A percentile compares a stretch with the other conserved stretches of the same genome.
Conservation (phyloP, 2,113 vertebrate genomes). For the Rhizomys pruinosus region DNA sequence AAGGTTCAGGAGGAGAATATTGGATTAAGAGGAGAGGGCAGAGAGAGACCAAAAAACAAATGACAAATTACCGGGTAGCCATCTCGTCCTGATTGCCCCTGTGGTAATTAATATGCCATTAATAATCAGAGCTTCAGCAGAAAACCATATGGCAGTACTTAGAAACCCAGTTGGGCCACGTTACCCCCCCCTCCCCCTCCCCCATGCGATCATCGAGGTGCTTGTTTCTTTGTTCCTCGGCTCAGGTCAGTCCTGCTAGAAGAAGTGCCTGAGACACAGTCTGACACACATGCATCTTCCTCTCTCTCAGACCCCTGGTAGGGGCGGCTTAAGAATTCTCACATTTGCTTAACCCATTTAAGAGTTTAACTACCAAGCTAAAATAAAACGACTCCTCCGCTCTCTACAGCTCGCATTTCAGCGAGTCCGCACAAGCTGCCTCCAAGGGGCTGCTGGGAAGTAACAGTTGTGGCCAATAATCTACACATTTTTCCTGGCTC, state of each 20-base stretch:
- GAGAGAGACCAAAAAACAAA: conserved; percentile 76
- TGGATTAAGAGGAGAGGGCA: conserved; percentile 54
- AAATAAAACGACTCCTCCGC: no score
- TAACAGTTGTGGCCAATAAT: conserved; percentile 62
- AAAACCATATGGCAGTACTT: conserved; percentile 71
- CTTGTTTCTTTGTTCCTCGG: neutral
- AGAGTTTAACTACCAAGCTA: no score
- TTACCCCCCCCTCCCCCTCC: neutral
- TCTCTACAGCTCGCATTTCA: conserved; percentile 18
- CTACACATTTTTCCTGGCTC: conserved; percentile 3
- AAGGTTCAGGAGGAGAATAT: conserved; percentile 45
- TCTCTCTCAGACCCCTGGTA: conserved; percentile 30
- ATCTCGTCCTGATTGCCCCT: conserved; percentile 97
- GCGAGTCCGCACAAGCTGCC: conserved; percentile 64
- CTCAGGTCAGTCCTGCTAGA: no score
- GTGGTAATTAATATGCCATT: conserved; percentile 89
- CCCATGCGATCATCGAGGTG: neutral
- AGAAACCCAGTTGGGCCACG: neutral
- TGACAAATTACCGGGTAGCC: conserved; percentile 97
- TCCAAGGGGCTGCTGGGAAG: conserved; percentile 56
- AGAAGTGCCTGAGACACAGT: neutral
- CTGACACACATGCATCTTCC: fast-evolving
- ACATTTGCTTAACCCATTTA: conserved; percentile 58
- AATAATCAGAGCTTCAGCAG: conserved; percentile 78
- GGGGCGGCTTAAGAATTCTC: conserved; percentile 68